Base-by-base conservation (phyloP, 2,888 invertebrate species). In the Tiliacea aurago region DNA sequence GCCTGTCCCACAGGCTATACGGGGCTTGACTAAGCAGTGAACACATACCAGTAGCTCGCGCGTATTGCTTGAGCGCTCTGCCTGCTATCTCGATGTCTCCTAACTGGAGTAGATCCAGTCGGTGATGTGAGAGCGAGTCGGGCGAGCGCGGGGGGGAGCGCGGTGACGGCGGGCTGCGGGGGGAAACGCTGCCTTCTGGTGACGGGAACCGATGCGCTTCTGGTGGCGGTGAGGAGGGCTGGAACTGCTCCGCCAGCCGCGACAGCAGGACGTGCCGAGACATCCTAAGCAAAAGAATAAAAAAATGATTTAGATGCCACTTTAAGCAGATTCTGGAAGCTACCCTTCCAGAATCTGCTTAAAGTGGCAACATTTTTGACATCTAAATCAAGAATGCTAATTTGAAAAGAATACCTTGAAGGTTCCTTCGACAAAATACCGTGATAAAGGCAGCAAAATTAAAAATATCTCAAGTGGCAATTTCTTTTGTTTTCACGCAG, bases 21-120 rank as follows among this genome's bases (percentile, higher is more conserved):
- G 4, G 15, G 20, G 15, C 4, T 58, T 33, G 61, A 47, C 47
- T 49, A 2, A 28, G 23, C 33, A 55, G 9, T 37, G 20, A 53
- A 13, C 28, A 80, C 88, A 83, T 87, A 95, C 96, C 96, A 83
- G 96, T 96, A 59, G 96, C 96, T 88, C 94, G 90, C 13, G 96
- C 96, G 88, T 96, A 96, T 72, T 96, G 95, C 84, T 96, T 96
- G 18, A 96, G 92, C 9, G 95, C 95, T 85, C 94, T 88, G n/a
- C 95, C 96, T 37, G 96, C 96, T 55, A 95, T 94, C 84, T 96
- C 95, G 28, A 96, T 93, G 63, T 95, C 95, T 6, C 95, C 95
- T n/a, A 96, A 86, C 83, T 93, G 95, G 49, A 95, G 89, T 49
- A 95, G 84, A 73, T 95, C 94, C 51, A 94, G 83, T n/a, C 94